Evolutionary conservation across 2,888 invertebrate species (phyloP).

Genomic region (Drosophila affinis): DNA sequence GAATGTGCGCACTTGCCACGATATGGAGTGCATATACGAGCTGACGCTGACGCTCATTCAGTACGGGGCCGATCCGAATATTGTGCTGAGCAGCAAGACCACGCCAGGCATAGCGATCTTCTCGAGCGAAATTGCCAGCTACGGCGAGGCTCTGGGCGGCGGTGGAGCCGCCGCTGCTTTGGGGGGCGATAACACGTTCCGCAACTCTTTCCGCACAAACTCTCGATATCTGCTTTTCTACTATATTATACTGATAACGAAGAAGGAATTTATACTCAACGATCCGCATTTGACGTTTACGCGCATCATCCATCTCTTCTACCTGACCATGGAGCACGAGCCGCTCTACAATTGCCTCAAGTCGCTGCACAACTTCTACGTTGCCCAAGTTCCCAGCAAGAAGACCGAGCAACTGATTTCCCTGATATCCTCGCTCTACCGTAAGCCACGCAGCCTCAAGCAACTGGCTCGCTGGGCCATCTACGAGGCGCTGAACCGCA

Average conservation of each 20-base stretch:
- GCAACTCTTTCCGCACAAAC: conserved; percentile 84
- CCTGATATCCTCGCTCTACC: conserved; percentile 87
- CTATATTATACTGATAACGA: conserved; percentile 89
- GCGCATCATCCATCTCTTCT: conserved; percentile 87
- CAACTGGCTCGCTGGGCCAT: conserved; percentile 89
- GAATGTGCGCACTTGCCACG: conserved; percentile 87
- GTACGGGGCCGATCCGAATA: conserved; percentile 90
- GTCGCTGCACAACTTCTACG: conserved; percentile 87
- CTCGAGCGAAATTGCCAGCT: conserved; percentile 83
- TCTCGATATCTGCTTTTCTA: conserved; percentile 87
- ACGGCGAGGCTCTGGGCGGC: conserved; percentile 78
- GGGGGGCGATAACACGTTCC: conserved; percentile 79
- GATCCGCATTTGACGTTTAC: conserved; percentile 87
- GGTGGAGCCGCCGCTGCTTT: conserved; percentile 48
- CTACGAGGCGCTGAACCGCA: conserved; percentile 87
- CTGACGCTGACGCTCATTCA: conserved; percentile 89
- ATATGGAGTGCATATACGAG: conserved; percentile 89
- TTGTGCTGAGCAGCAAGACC: conserved; percentile 85
- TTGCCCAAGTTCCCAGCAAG: conserved; percentile 87
- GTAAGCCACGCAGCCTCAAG: conserved; percentile 88
- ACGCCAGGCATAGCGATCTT: conserved; percentile 83
- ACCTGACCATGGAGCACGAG: conserved; percentile 88
- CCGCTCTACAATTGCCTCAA: conserved; percentile 88
- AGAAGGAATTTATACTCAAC: conserved; percentile 87
- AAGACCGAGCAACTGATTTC: conserved; percentile 87